These are phyloP conservation scores for Coracopsis vasa DNA, from an alignment of 2,113 vertebrate genomes.

Conservation along the genomic window DNA sequence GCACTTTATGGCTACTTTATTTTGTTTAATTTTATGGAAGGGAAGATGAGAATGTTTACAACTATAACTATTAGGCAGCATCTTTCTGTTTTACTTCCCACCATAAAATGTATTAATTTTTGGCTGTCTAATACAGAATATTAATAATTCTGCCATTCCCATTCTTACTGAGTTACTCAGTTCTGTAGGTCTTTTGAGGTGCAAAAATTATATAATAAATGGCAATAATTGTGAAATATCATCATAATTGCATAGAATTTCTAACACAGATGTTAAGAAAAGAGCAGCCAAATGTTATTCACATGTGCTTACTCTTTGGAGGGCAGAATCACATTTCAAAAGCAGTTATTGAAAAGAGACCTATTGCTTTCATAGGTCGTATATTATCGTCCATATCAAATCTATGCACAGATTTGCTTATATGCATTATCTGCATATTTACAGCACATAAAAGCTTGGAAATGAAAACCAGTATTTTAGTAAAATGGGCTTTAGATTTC, in stretches of 20 bases:
- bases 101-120: neutral
- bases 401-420: neutral
- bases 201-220: neutral
- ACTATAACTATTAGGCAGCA: neutral
- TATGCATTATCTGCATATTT: neutral
- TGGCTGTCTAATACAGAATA: neutral
- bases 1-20: slow-evolving; percentile 57
- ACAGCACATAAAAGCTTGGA: neutral
- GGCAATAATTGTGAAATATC: neutral
- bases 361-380: neutral
- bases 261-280: neutral
- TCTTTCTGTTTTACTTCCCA: neutral
- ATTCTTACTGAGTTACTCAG: neutral
- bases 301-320: neutral
- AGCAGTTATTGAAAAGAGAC: neutral
- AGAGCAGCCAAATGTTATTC: neutral
- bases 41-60: slow-evolving; percentile 17
- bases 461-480: neutral
- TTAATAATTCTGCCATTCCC: neutral
- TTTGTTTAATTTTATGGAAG: slow-evolving; percentile 17
- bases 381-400: neutral
- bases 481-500: neutral
- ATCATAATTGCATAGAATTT: neutral
- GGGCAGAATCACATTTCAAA: neutral
- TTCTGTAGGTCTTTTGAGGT: neutral